Conservation (phyloP, 1,140 invertebrate species). For the Drosophila novamexicana region DNA sequence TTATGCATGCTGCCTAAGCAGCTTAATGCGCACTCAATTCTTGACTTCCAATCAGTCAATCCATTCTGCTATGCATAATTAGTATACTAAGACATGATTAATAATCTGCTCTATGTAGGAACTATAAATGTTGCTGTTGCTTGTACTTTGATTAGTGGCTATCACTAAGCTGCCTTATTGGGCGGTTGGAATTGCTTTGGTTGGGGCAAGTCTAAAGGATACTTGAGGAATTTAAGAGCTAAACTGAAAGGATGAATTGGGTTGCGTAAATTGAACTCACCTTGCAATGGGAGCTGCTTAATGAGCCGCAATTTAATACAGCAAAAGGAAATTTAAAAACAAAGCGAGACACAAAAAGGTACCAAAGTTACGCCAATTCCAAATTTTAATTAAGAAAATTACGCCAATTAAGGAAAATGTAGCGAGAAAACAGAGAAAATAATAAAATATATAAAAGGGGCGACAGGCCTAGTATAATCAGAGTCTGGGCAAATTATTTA, state of each 20-base stretch:
- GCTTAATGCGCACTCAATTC: slow-evolving; percentile 46
- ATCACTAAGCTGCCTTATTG: background rate
- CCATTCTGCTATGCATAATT: background rate
- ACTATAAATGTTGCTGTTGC: background rate
- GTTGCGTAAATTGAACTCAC: slow-evolving; percentile 1
- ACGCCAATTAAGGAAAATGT: slow-evolving; percentile 59
- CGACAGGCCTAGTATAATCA: background rate
- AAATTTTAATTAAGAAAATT: slow-evolving; percentile 80
- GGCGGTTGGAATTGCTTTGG: background rate
- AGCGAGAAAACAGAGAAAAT: slow-evolving; percentile 35
- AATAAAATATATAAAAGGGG: slow-evolving; percentile 29
- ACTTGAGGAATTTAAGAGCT: slow-evolving; percentile 1
- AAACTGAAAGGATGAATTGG: background rate
- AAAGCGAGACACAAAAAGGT: slow-evolving; percentile 22
- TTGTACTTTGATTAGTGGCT: background rate
- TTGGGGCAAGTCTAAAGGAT: background rate
- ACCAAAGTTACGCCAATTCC: slow-evolving; percentile 47
- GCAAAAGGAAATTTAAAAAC: slow-evolving; percentile 6
- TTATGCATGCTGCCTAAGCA: slow-evolving; percentile 50
- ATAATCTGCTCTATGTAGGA: background rate
- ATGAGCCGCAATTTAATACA: slow-evolving; percentile 42
- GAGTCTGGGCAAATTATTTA: slow-evolving; percentile 25
- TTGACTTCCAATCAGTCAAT: slow-evolving; percentile 15
- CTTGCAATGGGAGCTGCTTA: slow-evolving; percentile 7
- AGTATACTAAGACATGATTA: slow-evolving; percentile 12